These are phyloP conservation scores for Hylaeus volcanicus DNA, from an alignment of 1,140 invertebrate species.

Conservation along the genomic window DNA sequence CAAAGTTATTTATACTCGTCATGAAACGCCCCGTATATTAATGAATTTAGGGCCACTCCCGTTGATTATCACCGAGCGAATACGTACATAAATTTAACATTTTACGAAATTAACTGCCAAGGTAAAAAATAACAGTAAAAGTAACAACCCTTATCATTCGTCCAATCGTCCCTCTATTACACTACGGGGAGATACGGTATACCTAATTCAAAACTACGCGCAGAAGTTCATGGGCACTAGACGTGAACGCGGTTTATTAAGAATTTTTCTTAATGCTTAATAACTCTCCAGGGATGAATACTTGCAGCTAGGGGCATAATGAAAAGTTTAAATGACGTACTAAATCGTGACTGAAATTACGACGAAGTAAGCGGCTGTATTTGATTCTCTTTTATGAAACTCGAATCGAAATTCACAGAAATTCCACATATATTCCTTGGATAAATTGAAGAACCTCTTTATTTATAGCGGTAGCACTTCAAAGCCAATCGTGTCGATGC, in stretches of 20 bases:
- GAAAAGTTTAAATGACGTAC: background rate
- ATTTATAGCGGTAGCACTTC: too few species aligned
- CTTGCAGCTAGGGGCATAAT: background rate
- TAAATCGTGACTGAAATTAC: background rate
- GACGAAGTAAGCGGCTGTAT: constrained; percentile 19
- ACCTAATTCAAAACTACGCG: background rate
- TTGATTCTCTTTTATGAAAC: background rate
- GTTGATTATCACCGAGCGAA: too few species aligned
- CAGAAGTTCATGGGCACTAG: too few species aligned
- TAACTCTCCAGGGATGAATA: background rate
- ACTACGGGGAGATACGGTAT: background rate
- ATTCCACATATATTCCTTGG: background rate
- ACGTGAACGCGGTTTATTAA: background rate
- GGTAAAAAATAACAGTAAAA: too few species aligned
- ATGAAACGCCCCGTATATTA: too few species aligned
- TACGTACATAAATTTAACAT: background rate
- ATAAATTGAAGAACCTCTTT: too few species aligned
- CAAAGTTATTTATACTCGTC: too few species aligned
- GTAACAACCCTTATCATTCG: background rate
- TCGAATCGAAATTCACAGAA: constrained; percentile 39
- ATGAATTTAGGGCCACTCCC: too few species aligned
- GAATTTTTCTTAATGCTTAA: background rate
- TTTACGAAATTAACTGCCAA: background rate
- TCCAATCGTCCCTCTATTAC: background rate
- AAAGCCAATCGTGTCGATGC: too few species aligned